Base-by-base conservation (phyloP, 2,113 vertebrate species). In the Suricata suricatta region DNA sequence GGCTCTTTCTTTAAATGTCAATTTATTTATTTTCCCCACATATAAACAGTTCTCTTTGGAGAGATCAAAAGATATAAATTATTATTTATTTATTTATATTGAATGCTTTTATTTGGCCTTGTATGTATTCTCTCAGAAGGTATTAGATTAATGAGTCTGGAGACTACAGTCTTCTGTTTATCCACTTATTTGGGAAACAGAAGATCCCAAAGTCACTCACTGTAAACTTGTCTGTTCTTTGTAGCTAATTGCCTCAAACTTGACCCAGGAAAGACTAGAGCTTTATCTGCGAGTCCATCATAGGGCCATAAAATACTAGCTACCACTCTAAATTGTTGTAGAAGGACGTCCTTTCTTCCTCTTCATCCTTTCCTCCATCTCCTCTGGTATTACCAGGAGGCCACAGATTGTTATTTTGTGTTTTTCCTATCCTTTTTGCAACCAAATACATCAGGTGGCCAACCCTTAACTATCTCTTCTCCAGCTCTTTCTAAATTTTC, bases 111-210 rank as follows among this genome's bases (percentile, higher is more conserved):
- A 79, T 96, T 95, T 97, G 88, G 80, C 72, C 54, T 92, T 89
- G 66, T 71, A 44, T 87, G 27, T 81, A 95, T 71, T 91, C 35
- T 96, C 88, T 60, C 27, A 97, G 96, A 96, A 93, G 71, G 66
- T 97, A 97, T 69, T 80, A 68, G 77, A 96, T 98, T 97, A 96
- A 97, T 96, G 93, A 85, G 44, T 83, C 91, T 98, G 93, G 97
- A 97, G 97, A 95, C 96, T 38, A 15, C 88, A 95, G 86, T 97
- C 96, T 96, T 97, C 92, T 97, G 98, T 98, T 98, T 98, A 97
- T 97, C 91, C 94, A 80, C 93, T 95, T 97, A 97, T 94, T 97
- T 97, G 95, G 98, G 71, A 97, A 98, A 96, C 38, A 92, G 88
- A 93, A 95, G 63, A 96, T 96, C 76, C 92, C 60, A 92, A 81